Evolutionary conservation across 2,888 invertebrate genomes (phyloP).

Genomic region (Euclidia mi): DNA sequence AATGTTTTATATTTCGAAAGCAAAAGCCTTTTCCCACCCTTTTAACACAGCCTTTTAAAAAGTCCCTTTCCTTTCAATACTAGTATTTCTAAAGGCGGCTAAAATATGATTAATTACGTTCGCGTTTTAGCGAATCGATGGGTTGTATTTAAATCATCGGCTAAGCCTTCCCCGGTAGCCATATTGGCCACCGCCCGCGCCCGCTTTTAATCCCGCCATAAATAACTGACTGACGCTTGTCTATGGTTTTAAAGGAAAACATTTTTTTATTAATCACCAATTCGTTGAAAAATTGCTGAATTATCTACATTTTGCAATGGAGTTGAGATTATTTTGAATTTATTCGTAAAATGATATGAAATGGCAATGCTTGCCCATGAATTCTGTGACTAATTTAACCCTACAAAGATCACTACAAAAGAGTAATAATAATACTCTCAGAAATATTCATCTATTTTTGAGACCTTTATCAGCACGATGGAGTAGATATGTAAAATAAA

Average conservation of each 20-base stretch:
- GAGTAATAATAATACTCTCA: too few relatives aligned
- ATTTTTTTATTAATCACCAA: constrained; percentile 42
- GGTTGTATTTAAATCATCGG: constrained; percentile 83
- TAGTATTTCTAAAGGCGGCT: constrained; percentile 66
- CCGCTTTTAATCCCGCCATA: constrained; percentile 80
- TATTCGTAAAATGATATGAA: neutral
- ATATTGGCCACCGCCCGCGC: constrained; percentile 73
- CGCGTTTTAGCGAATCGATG: constrained; percentile 76
- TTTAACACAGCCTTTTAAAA: constrained; percentile 42
- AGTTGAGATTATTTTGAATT: constrained; percentile 5
- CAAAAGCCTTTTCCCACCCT: constrained; percentile 39
- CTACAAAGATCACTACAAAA: too few relatives aligned
- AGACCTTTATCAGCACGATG: too few relatives aligned
- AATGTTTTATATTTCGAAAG: constrained; percentile 29
- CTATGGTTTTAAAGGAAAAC: constrained; percentile 63
- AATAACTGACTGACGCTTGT: constrained; percentile 79
- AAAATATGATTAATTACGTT: constrained; percentile 80
- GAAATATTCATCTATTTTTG: too few relatives aligned
- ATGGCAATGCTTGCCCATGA: too few relatives aligned
- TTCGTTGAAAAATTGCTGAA: constrained; percentile 27
- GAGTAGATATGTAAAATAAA: too few relatives aligned
- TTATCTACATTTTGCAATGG: constrained; percentile 13
- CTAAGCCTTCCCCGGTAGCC: constrained; percentile 73
- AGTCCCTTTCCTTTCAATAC: constrained; percentile 52
- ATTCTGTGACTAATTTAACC: too few relatives aligned